phyloP scores from a whole-genome alignment of 2,888 invertebrate species.

The Crossocerus cetratus region DNA sequence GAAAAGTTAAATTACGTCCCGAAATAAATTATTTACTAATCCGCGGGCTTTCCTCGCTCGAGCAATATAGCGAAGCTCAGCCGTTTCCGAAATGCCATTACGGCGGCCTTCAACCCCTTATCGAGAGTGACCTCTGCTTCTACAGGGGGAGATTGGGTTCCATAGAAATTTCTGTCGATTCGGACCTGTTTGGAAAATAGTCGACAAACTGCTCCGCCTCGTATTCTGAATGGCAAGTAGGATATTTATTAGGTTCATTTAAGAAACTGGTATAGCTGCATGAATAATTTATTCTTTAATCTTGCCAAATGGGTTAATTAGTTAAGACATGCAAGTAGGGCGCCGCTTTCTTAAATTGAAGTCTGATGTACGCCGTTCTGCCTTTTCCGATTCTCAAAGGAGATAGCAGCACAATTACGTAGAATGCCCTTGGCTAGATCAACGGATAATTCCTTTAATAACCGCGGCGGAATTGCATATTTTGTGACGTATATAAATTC shows the following conservation, averaged over 20 bases:
- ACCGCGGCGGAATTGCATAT: slow-evolving; percentile 17
- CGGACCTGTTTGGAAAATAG: neutral
- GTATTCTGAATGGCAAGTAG: neutral
- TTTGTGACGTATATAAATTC: slow-evolving; percentile 30
- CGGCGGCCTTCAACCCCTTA: neutral
- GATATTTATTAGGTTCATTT: neutral
- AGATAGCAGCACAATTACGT: neutral
- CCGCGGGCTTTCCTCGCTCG: slow-evolving; percentile 30
- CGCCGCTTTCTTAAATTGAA: neutral
- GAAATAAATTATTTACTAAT: slow-evolving; percentile 70
- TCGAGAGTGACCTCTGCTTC: neutral
- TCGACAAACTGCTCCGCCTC: neutral
- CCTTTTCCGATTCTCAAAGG: neutral
- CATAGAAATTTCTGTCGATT: no score
- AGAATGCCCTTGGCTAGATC: neutral
- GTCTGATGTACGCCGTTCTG: neutral
- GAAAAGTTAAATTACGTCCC: slow-evolving; percentile 71
- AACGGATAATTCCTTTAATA: slow-evolving; percentile 20
- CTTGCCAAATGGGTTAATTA: neutral
- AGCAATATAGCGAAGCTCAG: neutral
- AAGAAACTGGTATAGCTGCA: neutral
- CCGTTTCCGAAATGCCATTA: slow-evolving; percentile 1
- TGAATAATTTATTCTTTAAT: neutral
- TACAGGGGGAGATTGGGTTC: neutral
- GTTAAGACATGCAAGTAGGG: neutral